Evolutionary conservation across 2,888 invertebrate genomes (phyloP), one percentile per base, ranked within the genome.

Genomic region (Stenotaenia linearis): DNA sequence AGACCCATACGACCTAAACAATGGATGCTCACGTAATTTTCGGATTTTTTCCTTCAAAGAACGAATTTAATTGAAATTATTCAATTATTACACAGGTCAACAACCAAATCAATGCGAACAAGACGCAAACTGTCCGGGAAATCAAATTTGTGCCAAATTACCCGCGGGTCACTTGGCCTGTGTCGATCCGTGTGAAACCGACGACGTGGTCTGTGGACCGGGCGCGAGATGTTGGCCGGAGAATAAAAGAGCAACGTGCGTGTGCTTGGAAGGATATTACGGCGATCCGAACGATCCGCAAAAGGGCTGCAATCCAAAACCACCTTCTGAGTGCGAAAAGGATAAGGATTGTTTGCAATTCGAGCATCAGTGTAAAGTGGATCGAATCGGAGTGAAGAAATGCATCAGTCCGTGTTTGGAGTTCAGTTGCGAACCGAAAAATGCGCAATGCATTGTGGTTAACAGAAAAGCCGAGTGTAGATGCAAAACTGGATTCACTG

Each of bases 171-270:
- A 80, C 50, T 80, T 82, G 18, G 83, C 83, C 77, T 83, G 83
- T 79, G 79, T 81, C 30, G 81, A 80, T 78, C 75, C 80, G 18
- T 81, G 81, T 28, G 80, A 79, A 12, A 91, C 92, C 83, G 90
- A 91, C 82, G 95, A 18, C 2, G 35, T 25, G 0, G 30, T 95
- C 0, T 96, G 96, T 85, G 95, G 92, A 6, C 92, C 93, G 84
- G 94, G 92, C 12, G 94, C 96, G 4, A 92, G 93, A 84, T 96
- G 96, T 84, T 89, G 95, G 74, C 95, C 96, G 84, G 91, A 92
- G 84, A 92, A 93, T 85, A 77, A 69, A 18, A 30, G 78, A 30
- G 75, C 81, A 12, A 30, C 75, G 12, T 80, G 77, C 56, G 80
- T 82, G 81, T 82, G 83, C 81, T 4, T 83, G 82, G 80, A 81